Evolutionary conservation across 2,888 invertebrate species (phyloP).

Genomic region (Pegoplata infirma): DNA sequence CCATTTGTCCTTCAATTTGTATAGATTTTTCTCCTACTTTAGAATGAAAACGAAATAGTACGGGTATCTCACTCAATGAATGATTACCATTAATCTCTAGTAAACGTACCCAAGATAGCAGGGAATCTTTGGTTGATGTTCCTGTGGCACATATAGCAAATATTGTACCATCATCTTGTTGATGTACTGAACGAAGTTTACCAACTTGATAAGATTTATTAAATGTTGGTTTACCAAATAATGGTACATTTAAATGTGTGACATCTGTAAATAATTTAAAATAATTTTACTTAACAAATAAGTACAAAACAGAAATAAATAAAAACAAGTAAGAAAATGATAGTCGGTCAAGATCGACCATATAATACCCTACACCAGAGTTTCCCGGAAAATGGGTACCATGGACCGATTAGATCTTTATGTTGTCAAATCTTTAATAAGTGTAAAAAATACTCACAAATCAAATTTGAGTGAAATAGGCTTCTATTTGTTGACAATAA

Average conservation of each 20-base stretch:
- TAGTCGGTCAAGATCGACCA: too few relatives aligned
- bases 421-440: too few relatives aligned
- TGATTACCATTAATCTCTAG: constrained; percentile 88
- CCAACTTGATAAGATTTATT: constrained; percentile 78
- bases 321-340: too few relatives aligned
- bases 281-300: too few relatives aligned
- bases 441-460: too few relatives aligned
- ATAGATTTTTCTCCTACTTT: constrained; percentile 72
- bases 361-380: too few relatives aligned
- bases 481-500: too few relatives aligned
- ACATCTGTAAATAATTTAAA: constrained; percentile 86
- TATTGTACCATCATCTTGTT: constrained; percentile 95
- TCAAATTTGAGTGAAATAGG: too few relatives aligned
- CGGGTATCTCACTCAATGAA: constrained; percentile 84
- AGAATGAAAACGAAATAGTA: constrained; percentile 89
- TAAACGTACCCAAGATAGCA: constrained; percentile 93
- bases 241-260: constrained; percentile 82
- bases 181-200: constrained; percentile 86
- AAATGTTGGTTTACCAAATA: constrained; percentile 78
- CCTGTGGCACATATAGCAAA: constrained; percentile 94
- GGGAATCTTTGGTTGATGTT: constrained; percentile 91
- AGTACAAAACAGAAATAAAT: too few relatives aligned
- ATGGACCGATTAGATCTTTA: too few relatives aligned
- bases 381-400: too few relatives aligned
- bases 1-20: constrained; percentile 67